phyloP scores from a whole-genome alignment of 2,888 invertebrate genomes.

The Dryomyza anilis region DNA sequence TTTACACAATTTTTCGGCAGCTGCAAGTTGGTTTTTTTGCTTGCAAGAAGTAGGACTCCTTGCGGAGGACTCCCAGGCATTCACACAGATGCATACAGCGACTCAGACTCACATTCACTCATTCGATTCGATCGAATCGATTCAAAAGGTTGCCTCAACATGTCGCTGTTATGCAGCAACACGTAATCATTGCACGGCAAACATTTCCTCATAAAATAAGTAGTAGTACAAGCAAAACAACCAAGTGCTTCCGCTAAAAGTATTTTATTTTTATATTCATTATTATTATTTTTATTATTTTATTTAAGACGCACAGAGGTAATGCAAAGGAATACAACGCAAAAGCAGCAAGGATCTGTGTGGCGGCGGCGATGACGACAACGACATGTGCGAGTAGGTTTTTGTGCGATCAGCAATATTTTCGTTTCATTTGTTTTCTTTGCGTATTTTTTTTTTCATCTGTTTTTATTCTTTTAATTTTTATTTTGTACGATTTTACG shows the following conservation, averaged over 20 bases:
- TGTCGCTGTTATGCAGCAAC: slow-evolving; percentile 16
- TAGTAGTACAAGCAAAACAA: background rate
- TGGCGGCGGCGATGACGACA: background rate
- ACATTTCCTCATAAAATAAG: slow-evolving; percentile 14
- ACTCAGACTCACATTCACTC: background rate
- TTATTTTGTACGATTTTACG: slow-evolving; percentile 10
- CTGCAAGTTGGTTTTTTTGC: slow-evolving; percentile 25
- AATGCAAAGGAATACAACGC: too few relatives aligned
- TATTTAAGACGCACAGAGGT: too few relatives aligned
- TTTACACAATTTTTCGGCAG: slow-evolving; percentile 29
- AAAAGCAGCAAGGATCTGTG: too few relatives aligned
- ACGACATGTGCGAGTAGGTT: slow-evolving; percentile 13
- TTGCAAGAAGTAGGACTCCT: slow-evolving; percentile 12
- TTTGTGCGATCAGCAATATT: slow-evolving; percentile 7
- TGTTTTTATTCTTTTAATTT: background rate
- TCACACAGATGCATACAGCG: background rate
- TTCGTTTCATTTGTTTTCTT: slow-evolving; percentile 1
- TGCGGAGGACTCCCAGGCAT: background rate
- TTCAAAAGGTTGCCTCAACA: slow-evolving; percentile 21
- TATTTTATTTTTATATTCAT: too few relatives aligned
- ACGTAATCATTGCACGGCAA: slow-evolving; percentile 18
- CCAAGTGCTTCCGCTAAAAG: too few relatives aligned
- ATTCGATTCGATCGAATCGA: background rate
- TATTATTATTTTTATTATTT: too few relatives aligned
- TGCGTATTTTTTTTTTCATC: background rate